These are phyloP conservation scores for Malacosoma neustria DNA, from an alignment of 2,888 invertebrate species.

Conservation along the genomic window DNA sequence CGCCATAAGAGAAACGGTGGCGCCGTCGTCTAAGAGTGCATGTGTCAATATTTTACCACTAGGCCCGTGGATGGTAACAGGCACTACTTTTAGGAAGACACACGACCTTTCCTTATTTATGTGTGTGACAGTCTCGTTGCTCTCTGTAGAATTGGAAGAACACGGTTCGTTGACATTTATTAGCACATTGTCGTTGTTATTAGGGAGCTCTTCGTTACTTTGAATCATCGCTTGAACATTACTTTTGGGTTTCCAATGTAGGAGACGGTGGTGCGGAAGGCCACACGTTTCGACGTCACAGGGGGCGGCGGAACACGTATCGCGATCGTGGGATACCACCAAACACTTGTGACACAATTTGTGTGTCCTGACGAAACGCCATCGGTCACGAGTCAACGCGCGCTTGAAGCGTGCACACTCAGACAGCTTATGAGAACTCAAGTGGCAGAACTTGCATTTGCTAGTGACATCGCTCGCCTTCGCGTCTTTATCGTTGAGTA, in stretches of 20 bases:
- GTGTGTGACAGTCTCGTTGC: background rate
- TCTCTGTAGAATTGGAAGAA: background rate
- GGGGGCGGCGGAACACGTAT: background rate
- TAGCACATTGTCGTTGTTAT: background rate
- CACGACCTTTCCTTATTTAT: too few species aligned
- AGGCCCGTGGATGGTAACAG: background rate
- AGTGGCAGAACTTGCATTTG: background rate
- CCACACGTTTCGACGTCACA: background rate
- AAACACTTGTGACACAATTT: background rate
- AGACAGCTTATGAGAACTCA: background rate
- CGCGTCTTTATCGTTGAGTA: background rate
- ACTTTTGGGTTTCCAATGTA: background rate
- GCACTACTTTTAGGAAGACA: background rate
- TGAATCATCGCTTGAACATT: background rate
- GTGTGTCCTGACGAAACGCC: background rate
- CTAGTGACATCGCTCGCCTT: background rate
- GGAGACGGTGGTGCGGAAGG: background rate
- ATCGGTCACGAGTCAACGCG: background rate
- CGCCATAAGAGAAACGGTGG: background rate
- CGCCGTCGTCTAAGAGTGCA: background rate
- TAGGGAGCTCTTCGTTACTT: background rate
- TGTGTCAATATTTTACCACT: background rate
- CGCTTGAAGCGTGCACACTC: background rate
- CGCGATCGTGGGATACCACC: background rate
- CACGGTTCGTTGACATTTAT: background rate